These are phyloP conservation scores for Enoplosus armatus DNA, from an alignment of 2,797 vertebrate species.

Conservation along the genomic window DNA sequence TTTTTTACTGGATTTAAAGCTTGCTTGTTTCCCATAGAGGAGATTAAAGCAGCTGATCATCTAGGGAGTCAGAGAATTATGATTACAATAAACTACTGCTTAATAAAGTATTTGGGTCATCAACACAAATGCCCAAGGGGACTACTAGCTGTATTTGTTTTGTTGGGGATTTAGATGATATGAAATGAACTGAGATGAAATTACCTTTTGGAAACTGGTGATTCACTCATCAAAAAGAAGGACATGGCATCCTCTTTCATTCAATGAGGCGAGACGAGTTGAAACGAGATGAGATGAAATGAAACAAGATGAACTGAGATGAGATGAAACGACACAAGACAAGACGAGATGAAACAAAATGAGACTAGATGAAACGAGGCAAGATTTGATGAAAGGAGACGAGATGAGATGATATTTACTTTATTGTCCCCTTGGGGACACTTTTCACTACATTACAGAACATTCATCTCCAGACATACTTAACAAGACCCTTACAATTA, in stretches of 20 bases:
- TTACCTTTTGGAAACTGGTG: background rate
- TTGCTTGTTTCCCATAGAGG: background rate
- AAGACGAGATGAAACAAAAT: fast-evolving
- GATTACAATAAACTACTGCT: slow-evolving; percentile 4
- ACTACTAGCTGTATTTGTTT: background rate
- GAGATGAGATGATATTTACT: background rate
- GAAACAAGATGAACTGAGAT: background rate
- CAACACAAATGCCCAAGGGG: background rate
- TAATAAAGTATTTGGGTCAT: slow-evolving; percentile 10
- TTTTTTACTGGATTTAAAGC: background rate
- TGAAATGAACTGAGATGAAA: background rate
- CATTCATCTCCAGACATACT: no score
- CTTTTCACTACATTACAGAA: no score
- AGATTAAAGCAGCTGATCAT: slow-evolving; percentile 9
- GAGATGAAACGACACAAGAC: background rate
- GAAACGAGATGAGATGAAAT: background rate
- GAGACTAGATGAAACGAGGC: background rate
- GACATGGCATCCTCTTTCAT: no score
- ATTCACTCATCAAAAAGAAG: background rate
- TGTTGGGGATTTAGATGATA: background rate
- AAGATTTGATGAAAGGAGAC: background rate
- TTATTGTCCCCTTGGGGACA: slow-evolving; percentile 8
- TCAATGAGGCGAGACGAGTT: no score
- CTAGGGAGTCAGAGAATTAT: background rate
- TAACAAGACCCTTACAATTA: background rate